Base-by-base conservation (phyloP, 1,140 invertebrate genomes). In the Eumeta japonica region DNA sequence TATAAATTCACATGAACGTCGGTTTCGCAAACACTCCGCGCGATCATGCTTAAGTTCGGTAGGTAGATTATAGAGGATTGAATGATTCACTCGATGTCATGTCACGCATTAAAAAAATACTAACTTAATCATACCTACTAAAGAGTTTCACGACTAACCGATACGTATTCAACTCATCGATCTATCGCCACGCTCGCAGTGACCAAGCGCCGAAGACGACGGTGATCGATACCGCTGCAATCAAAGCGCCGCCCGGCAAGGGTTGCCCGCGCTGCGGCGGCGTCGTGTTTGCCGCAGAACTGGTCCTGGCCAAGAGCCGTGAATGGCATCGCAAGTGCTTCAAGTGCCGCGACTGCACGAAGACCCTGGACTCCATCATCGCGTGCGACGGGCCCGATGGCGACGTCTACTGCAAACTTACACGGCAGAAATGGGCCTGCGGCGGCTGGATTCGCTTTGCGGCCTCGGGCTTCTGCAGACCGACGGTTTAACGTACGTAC, bases 241-340 rank as follows among this genome's bases (percentile, higher is more conserved):
- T 93, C 56, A 80, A 84, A 65, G 90, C 90, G 3, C 80, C 86
- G 13, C 85, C 88, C 28, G 91, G 90, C 41, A 83, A 92, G 62
- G 90, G 90, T 18, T 94, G 92, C 63, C 91, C 91, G 1, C 82
- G 90, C 41, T 95, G 91, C 61, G 90, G 90, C 18, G 91, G 90
- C 24, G 84, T 88, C 2, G 92, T 95, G 1, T 95, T 89, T 62
- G 90, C 90, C 28, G 92, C 92, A 33, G 92, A 95, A 64, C 85
- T 90, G 68, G 89, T 94, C 28, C 76, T 93, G 14, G 89, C 90
- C 19, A 92, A 89, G 62, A 84, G 88, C 38, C 83, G 90, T 58
- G 92, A 94, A 75, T 98, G 92, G 93, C 95, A 91, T 80, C 85
- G 95, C 78, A 97, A 97, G 75, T 98, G 95, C 78, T 97, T 95